Base-by-base conservation (phyloP, 2,888 invertebrate genomes). In the Philonicus albiceps region DNA sequence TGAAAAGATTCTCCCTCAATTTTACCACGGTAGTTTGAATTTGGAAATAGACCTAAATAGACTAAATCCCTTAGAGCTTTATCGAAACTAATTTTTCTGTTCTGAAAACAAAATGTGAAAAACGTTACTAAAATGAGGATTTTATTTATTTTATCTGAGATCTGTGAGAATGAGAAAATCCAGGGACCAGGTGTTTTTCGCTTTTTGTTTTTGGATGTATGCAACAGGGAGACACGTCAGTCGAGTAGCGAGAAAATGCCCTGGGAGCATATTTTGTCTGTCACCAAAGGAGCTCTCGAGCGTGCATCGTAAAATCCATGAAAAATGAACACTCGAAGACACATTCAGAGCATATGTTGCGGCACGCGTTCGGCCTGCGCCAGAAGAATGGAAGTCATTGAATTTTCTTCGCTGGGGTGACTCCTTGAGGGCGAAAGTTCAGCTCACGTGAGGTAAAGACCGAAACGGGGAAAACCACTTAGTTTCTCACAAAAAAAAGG, bases 361-460 rank as follows among this genome's bases (percentile, higher is more conserved):
- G 84, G 72, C 84, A 84, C 84, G 84, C 73, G 72, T 37, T 73
- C 31, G 13, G 40, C 40, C 40, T 27, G 73, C 40, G 84, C 73
- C 84, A 84, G 30, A 34, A 83, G 64, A 31, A 22, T 31, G 55
- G 34, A 34, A 73, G 73, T 84, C 84, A 73, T 73, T 72, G 84
- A 72, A 84, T 84, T 84, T 84, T 72, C 43, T 31, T 84, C 72
- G 73, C 84, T 84, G 37, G 84, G 73, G 43, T 73, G 84, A 84
- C 31, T 84, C 43, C 43, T 73, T 73, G 40, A 73, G 84, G 84
- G 73, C 73, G 72, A 49, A n/a, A 37, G n/a, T 74, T 74, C 74
- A 74, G 27, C n/a, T 37, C 30, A 74, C n/a, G n/a, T 31, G 37
- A 34, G 37, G 37, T 30, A 74, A 74, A 74, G 34, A 74, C 49